A percentile compares a stretch with the other conserved stretches of the same genome.
These are phyloP conservation scores for Yponomeuta malinellus DNA, from an alignment of 2,888 invertebrate species.

Conservation along the genomic window DNA sequence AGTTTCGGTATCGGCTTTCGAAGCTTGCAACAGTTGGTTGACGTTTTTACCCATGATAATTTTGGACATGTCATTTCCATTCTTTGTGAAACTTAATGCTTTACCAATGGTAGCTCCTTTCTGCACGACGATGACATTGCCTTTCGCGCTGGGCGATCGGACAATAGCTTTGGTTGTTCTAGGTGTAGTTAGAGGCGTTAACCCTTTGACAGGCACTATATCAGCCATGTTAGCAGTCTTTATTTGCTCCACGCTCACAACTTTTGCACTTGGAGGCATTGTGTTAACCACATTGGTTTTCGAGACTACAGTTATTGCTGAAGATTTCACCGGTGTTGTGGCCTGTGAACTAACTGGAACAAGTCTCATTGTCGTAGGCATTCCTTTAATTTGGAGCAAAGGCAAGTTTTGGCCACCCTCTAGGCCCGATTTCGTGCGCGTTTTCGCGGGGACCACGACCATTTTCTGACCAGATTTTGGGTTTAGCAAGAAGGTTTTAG, in stretches of 20 bases:
- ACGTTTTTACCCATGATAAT: slow-evolving; percentile 72
- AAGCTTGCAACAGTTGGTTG: slow-evolving; percentile 58
- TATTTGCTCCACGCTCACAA: slow-evolving; percentile 33
- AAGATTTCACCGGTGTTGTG: slow-evolving; percentile 39
- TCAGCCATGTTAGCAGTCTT: slow-evolving; percentile 68
- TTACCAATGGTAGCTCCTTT: slow-evolving; percentile 73
- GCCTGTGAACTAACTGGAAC: slow-evolving; percentile 59
- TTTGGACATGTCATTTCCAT: slow-evolving; percentile 67
- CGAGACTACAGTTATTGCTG: slow-evolving; percentile 49
- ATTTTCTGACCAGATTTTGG: slow-evolving; percentile 70
- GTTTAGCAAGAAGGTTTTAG: slow-evolving; percentile 63
- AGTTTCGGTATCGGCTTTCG: slow-evolving; percentile 48
- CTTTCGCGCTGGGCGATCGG: slow-evolving; percentile 64
- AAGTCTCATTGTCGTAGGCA: slow-evolving; percentile 64
- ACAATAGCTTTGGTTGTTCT: slow-evolving; percentile 64
- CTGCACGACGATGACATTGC: slow-evolving; percentile 77
- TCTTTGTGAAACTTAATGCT: slow-evolving; percentile 63
- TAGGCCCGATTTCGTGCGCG: slow-evolving; percentile 49
- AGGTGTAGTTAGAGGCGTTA: slow-evolving; percentile 51
- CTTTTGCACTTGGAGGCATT: slow-evolving; percentile 4
- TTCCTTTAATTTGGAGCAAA: slow-evolving; percentile 62
- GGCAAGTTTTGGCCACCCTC: slow-evolving; percentile 57
- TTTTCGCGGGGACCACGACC: slow-evolving; percentile 68
- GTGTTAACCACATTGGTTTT: slow-evolving; percentile 21
- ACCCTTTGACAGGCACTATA: slow-evolving; percentile 62